Evolutionary conservation across 2,113 vertebrate species (phyloP), one percentile per base, ranked within the genome.

Genomic region (Sakesphorus luctuosus): DNA sequence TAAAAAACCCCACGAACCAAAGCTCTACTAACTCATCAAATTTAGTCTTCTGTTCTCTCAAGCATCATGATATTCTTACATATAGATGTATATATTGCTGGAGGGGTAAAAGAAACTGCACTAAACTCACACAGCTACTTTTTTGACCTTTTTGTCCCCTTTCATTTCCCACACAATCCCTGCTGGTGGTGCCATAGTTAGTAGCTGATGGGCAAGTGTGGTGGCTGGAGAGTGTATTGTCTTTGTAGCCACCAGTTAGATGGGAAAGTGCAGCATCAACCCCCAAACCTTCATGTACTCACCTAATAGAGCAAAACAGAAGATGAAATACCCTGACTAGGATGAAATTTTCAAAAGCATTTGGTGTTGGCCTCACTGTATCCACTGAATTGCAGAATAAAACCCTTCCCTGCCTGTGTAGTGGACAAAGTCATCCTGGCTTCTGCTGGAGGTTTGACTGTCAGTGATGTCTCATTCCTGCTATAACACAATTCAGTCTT

Each of bases 1-100:
- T 1, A 44, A 33, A 84, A 76, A 5, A 10, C 10, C n/a, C n/a
- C 40, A 12, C n/a, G 79, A 85, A 63, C 33, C 69, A 56, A 81
- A 62, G 72, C 25, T 76, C 47, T 88, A 65, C 52, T 90, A 81
- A 67, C 65, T 95, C 79, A 77, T 81, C 69, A 88, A 4, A 63
- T 81, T 76, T 72, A 63, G 47, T 76, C 29, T 72, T 84, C 19
- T 90, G 36, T 87, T 95, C 84, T 84, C 82, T 75, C 26, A 79
- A 46, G 40, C 40, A 71, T 77, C 65, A 35, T 20, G 4, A 5
- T 61, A 46, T 84, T 21, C 55, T 52, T 72, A 47, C 23, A 36
- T 23, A 47, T n/a, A 67, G 33, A 9, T 47, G 8, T 47, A 8
- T 47, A 46, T 53, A 68, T 73, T 26, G 47, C 59, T 58, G 74